Evolutionary conservation across 1,140 invertebrate genomes (phyloP).

Genomic region (Drosophila kurseongensis): DNA sequence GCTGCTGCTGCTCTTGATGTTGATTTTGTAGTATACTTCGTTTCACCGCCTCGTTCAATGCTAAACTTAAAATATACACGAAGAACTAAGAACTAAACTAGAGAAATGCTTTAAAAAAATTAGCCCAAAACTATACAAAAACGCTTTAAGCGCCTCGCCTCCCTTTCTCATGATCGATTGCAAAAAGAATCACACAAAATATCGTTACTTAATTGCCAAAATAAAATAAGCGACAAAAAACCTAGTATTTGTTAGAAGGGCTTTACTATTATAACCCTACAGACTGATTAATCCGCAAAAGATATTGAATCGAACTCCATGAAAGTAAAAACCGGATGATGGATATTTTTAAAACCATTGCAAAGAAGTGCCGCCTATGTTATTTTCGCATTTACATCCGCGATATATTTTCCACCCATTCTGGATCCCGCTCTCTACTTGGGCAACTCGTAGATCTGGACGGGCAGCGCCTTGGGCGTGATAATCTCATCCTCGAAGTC

Average conservation of each 20-base stretch:
- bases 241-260: neutral
- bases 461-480: constrained; percentile 84
- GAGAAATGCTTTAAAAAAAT: constrained; percentile 68
- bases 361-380: constrained; percentile 8
- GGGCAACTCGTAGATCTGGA: constrained; percentile 82
- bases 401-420: constrained; percentile 16
- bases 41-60: constrained; percentile 74
- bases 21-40: constrained; percentile 65
- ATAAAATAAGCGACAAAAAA: constrained; percentile 17
- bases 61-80: constrained; percentile 76
- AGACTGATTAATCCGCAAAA: neutral
- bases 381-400: constrained; percentile 20
- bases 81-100: constrained; percentile 72
- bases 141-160: constrained; percentile 66
- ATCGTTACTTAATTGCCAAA: constrained; percentile 6
- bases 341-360: neutral
- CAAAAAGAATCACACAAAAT: constrained; percentile 36
- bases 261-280: neutral
- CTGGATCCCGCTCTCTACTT: constrained; percentile 56
- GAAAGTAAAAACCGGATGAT: neutral
- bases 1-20: constrained; percentile 24
- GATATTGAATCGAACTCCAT: neutral
- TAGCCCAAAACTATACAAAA: constrained; percentile 80
- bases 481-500: constrained; percentile 84
- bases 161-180: constrained; percentile 18